phyloP scores from a whole-genome alignment of 2,113 vertebrate species.

The Elgaria multicarinata region DNA sequence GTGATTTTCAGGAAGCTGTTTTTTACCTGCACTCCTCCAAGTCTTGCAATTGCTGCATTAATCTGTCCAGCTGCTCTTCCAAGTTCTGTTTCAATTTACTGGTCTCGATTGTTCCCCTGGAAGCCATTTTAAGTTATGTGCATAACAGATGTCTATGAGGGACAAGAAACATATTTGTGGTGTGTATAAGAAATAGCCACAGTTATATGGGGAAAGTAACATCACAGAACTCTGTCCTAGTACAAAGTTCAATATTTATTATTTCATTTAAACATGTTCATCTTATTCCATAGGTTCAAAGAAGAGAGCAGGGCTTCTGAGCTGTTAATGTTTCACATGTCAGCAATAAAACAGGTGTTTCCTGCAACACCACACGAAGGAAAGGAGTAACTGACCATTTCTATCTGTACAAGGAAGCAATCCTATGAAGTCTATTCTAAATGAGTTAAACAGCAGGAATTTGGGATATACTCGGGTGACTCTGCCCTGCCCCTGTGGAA shows the following conservation, averaged over 20 bases:
- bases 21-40: conserved; percentile 95
- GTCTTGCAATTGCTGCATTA: conserved; percentile 98
- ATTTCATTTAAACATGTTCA: background rate
- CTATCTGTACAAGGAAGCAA: background rate
- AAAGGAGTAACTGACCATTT: background rate
- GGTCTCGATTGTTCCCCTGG: conserved; percentile 94
- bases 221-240: background rate
- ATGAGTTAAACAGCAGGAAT: no score
- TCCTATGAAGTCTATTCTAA: no score
- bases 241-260: background rate
- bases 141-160: conserved; percentile 33
- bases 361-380: no score
- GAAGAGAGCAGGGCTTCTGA: no score
- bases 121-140: conserved; percentile 85
- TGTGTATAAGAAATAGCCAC: background rate
- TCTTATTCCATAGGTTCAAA: background rate
- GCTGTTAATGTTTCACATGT: no score
- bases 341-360: no score
- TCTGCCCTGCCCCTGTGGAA: no score
- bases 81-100: conserved; percentile 94
- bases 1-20: background rate
- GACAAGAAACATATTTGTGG: conserved; percentile 12
- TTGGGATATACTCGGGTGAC: no score
- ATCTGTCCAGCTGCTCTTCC: conserved; percentile 95
- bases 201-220: background rate